A percentile compares a stretch with the other conserved stretches of the same genome.
Evolutionary conservation across 2,888 invertebrate genomes (phyloP).

Genomic region (Pyrocoelia pectoralis): DNA sequence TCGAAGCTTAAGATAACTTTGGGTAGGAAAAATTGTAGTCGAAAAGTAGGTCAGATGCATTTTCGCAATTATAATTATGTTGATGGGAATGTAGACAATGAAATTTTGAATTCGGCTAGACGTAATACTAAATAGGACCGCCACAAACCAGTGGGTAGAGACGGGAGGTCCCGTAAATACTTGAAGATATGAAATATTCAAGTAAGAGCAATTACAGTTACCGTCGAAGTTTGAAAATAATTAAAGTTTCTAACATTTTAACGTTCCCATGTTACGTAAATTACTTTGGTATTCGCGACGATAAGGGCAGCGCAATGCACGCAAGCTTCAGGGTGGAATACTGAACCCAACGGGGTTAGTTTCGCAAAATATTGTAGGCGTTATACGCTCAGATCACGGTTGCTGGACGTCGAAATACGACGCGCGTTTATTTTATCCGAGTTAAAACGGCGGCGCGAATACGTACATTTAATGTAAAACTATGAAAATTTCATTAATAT

Average conservation of each 20-base stretch:
- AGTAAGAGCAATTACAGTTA: conserved; percentile 3
- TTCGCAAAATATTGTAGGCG: conserved; percentile 40
- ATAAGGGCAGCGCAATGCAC: conserved; percentile 41
- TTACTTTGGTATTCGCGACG: conserved; percentile 23
- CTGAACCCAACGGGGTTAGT: conserved; percentile 33
- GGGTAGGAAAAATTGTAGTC: too few species aligned
- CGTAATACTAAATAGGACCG: too few species aligned
- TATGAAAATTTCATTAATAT: conserved; percentile 4
- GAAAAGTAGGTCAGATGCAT: too few species aligned
- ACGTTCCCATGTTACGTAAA: conserved; percentile 24
- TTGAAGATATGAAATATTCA: background rate
- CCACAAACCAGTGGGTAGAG: too few species aligned
- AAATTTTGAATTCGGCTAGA: too few species aligned
- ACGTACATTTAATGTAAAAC: conserved; percentile 9
- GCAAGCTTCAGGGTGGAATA: conserved; percentile 36
- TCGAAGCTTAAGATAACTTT: too few species aligned
- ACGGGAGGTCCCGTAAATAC: too few species aligned
- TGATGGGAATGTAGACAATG: too few species aligned
- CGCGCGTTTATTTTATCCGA: conserved; percentile 20
- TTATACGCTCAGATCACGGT: conserved; percentile 44
- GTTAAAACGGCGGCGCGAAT: conserved; percentile 12
- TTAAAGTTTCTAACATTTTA: conserved; percentile 19
- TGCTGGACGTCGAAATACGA: conserved; percentile 38
- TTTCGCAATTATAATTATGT: too few species aligned
- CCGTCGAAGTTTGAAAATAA: conserved; percentile 15